These are phyloP conservation scores for Orthosia gothica DNA, from an alignment of 2,888 invertebrate genomes.

Conservation along the genomic window DNA sequence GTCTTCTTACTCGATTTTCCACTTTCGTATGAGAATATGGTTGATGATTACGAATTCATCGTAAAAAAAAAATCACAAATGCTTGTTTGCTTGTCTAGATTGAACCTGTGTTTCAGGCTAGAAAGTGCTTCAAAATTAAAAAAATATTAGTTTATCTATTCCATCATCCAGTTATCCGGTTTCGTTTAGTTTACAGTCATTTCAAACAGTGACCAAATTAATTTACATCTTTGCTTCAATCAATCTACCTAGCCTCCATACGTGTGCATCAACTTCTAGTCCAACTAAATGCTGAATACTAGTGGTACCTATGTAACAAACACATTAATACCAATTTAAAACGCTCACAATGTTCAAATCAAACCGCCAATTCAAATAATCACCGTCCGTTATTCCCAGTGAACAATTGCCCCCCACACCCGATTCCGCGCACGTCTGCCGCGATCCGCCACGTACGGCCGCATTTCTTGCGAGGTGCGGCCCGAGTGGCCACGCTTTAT, in stretches of 20 bases:
- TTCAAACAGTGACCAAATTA: not conserved
- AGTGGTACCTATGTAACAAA: not conserved
- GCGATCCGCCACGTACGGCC: conserved; percentile 63
- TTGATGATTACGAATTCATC: not conserved
- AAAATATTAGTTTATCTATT: not conserved
- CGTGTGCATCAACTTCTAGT: too few species aligned
- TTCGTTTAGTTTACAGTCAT: not conserved
- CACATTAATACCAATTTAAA: conserved; percentile 15
- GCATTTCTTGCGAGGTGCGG: conserved; percentile 69
- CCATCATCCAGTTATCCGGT: not conserved
- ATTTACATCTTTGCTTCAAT: too few species aligned
- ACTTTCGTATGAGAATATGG: not conserved
- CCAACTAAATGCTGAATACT: too few species aligned
- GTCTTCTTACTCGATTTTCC: too few species aligned
- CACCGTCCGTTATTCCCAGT: conserved; percentile 40
- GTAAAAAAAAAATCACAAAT: too few species aligned
- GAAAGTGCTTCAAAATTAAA: too few species aligned
- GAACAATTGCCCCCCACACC: conserved; percentile 34
- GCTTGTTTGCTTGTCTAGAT: too few species aligned
- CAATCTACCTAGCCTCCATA: too few species aligned
- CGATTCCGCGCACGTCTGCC: conserved; percentile 66
- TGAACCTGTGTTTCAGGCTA: too few species aligned
- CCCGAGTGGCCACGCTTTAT: conserved; percentile 74
- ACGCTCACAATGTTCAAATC: conserved; percentile 27
- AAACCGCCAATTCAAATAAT: conserved; percentile 50